Evolutionary conservation across 2,888 invertebrate species (phyloP).

Genomic region (Capitulum mitella): DNA sequence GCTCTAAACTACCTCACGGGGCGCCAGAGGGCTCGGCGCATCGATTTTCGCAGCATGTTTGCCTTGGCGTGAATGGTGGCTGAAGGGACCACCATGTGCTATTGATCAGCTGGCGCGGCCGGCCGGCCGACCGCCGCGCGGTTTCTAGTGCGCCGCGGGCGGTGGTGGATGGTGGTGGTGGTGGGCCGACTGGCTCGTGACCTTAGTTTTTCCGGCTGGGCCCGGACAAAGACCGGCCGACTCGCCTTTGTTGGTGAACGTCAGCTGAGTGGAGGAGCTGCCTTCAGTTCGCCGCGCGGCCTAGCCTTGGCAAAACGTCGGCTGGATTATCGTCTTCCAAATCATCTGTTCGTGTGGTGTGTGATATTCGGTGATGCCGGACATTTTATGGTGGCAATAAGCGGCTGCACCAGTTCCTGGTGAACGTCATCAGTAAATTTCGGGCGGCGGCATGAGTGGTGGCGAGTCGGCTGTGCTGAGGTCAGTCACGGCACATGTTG

Average conservation of each 20-base stretch:
- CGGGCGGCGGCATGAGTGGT: not conserved
- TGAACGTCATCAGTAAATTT: not conserved
- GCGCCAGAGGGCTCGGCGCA: not conserved
- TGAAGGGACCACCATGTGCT: not conserved
- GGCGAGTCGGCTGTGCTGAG: conserved; percentile 13
- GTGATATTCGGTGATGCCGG: not conserved
- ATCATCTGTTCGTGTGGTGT: not conserved
- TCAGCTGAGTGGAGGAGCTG: conserved; percentile 1
- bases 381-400: not conserved
- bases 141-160: not conserved
- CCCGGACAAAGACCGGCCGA: not conserved
- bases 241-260: not conserved
- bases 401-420: not conserved
- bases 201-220: conserved; percentile 8
- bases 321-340: not conserved
- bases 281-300: not conserved
- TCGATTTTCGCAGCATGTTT: not conserved
- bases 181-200: not conserved
- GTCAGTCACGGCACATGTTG: conserved; percentile 1
- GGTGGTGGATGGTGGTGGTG: not conserved
- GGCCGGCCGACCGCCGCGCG: not conserved
- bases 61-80: not conserved
- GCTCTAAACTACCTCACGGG: not conserved
- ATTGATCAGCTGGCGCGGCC: not conserved
- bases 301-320: not conserved